A percentile compares a stretch with the other conserved stretches of the same genome.
phyloP scores from a whole-genome alignment of 1,140 invertebrate species.

The Pogonus chalceus region DNA sequence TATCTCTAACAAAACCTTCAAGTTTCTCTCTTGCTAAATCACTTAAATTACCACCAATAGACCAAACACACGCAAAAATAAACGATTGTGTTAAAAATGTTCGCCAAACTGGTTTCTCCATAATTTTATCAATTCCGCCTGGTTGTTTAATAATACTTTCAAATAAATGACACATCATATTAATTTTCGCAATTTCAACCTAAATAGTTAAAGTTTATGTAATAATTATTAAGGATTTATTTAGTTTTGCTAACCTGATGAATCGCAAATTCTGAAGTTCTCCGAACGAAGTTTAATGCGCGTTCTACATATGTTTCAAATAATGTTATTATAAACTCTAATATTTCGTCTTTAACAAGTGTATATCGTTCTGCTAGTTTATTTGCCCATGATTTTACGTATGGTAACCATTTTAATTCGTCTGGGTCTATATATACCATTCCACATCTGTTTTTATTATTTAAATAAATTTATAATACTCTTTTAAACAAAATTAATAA shows the following conservation, averaged over 20 bases:
- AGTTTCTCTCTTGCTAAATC: slow-evolving; percentile 57
- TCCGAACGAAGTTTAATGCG: slow-evolving; percentile 53
- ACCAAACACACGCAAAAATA: slow-evolving; percentile 69
- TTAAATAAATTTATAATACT: slow-evolving; percentile 1
- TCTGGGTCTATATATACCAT: slow-evolving; percentile 87
- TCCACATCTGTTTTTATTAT: slow-evolving; percentile 42
- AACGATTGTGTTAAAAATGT: slow-evolving; percentile 60
- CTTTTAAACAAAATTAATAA: slow-evolving; percentile 10
- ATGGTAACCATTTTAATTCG: slow-evolving; percentile 69
- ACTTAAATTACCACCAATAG: slow-evolving; percentile 67
- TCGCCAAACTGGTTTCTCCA: slow-evolving; percentile 45
- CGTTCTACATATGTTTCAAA: slow-evolving; percentile 53
- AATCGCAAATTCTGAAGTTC: slow-evolving; percentile 52
- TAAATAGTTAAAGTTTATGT: slow-evolving; percentile 32
- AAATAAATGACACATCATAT: slow-evolving; percentile 60
- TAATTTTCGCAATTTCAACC: slow-evolving; percentile 73
- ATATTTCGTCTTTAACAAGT: slow-evolving; percentile 43
- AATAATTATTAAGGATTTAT: background rate
- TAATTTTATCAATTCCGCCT: slow-evolving; percentile 37
- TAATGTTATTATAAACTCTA: slow-evolving; percentile 45
- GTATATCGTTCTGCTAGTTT: slow-evolving; percentile 38
- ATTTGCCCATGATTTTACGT: slow-evolving; percentile 70
- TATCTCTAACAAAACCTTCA: slow-evolving; percentile 54
- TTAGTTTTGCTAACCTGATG: slow-evolving; percentile 31
- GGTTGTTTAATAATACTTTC: slow-evolving; percentile 50